phyloP scores from a whole-genome alignment of 1,140 invertebrate genomes.

The Drosophila gunungcola region DNA sequence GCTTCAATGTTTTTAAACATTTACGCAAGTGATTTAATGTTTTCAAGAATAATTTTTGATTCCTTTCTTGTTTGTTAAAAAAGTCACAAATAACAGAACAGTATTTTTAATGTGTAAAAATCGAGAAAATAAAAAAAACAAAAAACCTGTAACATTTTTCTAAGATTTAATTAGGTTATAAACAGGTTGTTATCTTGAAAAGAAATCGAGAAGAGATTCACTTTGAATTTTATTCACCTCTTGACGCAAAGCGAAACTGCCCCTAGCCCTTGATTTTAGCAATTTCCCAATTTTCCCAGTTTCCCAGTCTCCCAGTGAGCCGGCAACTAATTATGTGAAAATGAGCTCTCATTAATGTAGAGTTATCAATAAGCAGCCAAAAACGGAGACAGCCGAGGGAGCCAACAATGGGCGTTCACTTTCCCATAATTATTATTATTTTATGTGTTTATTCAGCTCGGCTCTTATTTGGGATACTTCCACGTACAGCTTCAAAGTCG shows the following conservation, averaged over 20 bases:
- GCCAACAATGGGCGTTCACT: conserved; percentile 71
- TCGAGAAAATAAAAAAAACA: too few species aligned
- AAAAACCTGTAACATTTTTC: too few species aligned
- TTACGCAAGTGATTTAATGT: too few species aligned
- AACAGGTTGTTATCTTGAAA: too few species aligned
- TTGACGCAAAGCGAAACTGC: neutral
- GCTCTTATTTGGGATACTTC: conserved; percentile 34
- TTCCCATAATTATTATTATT: conserved; percentile 76
- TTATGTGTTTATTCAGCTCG: conserved; percentile 24
- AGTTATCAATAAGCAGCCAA: conserved; percentile 59
- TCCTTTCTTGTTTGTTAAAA: too few species aligned
- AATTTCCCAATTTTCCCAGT: neutral
- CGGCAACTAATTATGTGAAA: conserved; percentile 44
- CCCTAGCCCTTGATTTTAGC: too few species aligned
- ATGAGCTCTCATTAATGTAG: conserved; percentile 46
- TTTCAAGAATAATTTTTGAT: too few species aligned
- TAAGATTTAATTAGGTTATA: too few species aligned
- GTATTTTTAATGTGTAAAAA: too few species aligned
- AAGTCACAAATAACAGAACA: too few species aligned
- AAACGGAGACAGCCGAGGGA: conserved; percentile 27
- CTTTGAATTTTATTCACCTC: neutral
- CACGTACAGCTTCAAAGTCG: conserved; percentile 4
- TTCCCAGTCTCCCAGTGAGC: conserved; percentile 29
- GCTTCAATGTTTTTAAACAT: too few species aligned
- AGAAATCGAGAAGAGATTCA: neutral